phyloP scores from a whole-genome alignment of 2,113 vertebrate genomes.

The Neolamprologus ventralis region DNA sequence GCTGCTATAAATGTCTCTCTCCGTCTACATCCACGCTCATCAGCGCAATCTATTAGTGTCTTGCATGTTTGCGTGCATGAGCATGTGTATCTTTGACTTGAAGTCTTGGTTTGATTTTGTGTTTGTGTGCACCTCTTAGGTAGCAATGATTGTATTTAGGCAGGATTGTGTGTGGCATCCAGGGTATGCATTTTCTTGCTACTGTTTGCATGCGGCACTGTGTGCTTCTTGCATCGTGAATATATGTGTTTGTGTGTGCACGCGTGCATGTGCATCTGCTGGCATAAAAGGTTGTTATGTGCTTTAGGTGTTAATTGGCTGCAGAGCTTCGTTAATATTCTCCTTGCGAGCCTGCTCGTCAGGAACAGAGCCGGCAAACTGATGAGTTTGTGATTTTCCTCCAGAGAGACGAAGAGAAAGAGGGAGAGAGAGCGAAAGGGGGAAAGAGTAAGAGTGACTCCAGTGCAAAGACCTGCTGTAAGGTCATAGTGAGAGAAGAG shows the following conservation, averaged over 20 bases:
- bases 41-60: not conserved
- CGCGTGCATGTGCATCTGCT: slow-evolving; percentile 12
- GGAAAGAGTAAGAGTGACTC: slow-evolving; percentile 46
- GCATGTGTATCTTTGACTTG: not conserved
- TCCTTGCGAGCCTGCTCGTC: slow-evolving; percentile 64
- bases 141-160: not conserved
- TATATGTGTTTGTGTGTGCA: not conserved
- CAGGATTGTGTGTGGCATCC: not conserved
- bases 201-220: not conserved
- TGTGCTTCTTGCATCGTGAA: not conserved
- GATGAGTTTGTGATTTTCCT: slow-evolving; percentile 76
- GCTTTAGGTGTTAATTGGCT: slow-evolving; percentile 76
- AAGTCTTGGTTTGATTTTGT: not conserved
- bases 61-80: not conserved
- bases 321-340: slow-evolving; percentile 75
- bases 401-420: slow-evolving; percentile 26
- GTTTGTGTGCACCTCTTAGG: not conserved
- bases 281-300: slow-evolving; percentile 73
- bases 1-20: not conserved
- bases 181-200: not conserved
- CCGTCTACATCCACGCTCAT: not conserved
- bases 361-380: slow-evolving; percentile 71
- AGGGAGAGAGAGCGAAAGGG: slow-evolving; percentile 1
- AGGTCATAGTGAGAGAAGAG: slow-evolving; percentile 58
- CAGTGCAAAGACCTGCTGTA: slow-evolving; percentile 55